Evolutionary conservation across 2,113 vertebrate genomes (phyloP), one percentile per base, ranked within the genome.

Genomic region (Micromys minutus): DNA sequence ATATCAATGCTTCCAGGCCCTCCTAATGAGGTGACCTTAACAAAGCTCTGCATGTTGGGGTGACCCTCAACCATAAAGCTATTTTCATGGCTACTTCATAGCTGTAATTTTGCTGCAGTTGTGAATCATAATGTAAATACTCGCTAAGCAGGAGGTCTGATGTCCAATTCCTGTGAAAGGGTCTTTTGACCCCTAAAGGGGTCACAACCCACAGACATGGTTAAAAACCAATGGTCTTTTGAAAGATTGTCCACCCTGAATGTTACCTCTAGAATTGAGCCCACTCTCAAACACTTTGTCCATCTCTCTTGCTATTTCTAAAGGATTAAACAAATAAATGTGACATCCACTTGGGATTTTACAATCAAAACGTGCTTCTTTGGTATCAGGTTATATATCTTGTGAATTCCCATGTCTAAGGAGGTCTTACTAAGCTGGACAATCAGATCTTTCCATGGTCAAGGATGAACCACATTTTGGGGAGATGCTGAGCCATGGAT

Each of bases 201-300:
- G 34, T 61, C 55, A 61, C 1, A 7, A 29, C 80, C 24, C 80
- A 83, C 55, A 42, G n/a, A n/a, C n/a, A n/a, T n/a, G 55, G 80
- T 17, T 42, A n/a, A 42, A 36, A 83, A 59, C 24, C 57, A 59
- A 1, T 83, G n/a, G 57, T 29, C 50, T 96, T 50, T 86, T 85
- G 93, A 55, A 94, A 72, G 19, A 80, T 39, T 75, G 76, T 77
- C 5, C 31, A 65, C 85, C 7, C 34, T 47, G 24, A 94, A 80
- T 10, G 94, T 88, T 84, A 97, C 77, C 96, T 95, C 94, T 42
- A 97, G 89, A 92, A 42, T 81, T 45, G 86, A 95, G 87, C 45
- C 83, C 80, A 47, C 90, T 61, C 36, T 71, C 75, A 96, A 96
- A 96, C 74, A n/a, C 36, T 87, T 67, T 42, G 3, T 13, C 6